Percentiles rank a stretch among this genome's conserved stretches.
phyloP scores from a whole-genome alignment of 2,113 vertebrate species.

The Gambusia affinis region DNA sequence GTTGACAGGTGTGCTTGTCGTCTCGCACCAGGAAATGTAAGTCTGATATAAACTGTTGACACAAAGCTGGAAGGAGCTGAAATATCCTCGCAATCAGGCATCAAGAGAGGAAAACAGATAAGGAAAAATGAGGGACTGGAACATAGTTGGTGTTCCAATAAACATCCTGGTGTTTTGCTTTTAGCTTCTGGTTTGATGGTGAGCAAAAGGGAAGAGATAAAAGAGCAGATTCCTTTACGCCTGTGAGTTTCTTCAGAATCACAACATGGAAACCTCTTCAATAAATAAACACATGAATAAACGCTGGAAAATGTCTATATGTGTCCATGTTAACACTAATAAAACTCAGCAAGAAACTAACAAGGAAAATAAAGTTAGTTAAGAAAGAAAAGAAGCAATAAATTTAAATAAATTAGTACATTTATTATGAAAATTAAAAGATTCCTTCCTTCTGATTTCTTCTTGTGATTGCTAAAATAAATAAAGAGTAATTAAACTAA shows the following conservation, averaged over 20 bases:
- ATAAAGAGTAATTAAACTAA: no score
- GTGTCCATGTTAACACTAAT: not conserved
- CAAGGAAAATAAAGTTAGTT: no score
- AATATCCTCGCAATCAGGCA: not conserved
- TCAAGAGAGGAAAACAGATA: not conserved
- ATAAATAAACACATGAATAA: not conserved
- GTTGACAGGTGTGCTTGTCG: not conserved
- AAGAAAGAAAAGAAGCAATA: no score
- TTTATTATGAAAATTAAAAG: no score
- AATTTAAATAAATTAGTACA: no score
- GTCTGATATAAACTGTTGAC: constrained; percentile 2
- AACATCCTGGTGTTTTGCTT: not conserved
- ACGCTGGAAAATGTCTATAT: no score
- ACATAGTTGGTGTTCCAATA: not conserved
- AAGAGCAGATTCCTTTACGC: not conserved
- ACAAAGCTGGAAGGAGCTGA: constrained; percentile 2
- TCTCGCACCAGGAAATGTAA: not conserved
- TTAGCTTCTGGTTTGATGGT: not conserved
- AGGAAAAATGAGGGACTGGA: not conserved
- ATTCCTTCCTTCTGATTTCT: no score
- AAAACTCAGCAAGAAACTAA: constrained; percentile 9
- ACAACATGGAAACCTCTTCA: not conserved
- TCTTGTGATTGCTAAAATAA: no score
- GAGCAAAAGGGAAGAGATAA: not conserved
- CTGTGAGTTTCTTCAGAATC: constrained; percentile 17